A percentile compares a stretch with the other conserved stretches of the same genome.
Conservation (phyloP, 1,140 invertebrate species). For the Hestina assimilis region DNA sequence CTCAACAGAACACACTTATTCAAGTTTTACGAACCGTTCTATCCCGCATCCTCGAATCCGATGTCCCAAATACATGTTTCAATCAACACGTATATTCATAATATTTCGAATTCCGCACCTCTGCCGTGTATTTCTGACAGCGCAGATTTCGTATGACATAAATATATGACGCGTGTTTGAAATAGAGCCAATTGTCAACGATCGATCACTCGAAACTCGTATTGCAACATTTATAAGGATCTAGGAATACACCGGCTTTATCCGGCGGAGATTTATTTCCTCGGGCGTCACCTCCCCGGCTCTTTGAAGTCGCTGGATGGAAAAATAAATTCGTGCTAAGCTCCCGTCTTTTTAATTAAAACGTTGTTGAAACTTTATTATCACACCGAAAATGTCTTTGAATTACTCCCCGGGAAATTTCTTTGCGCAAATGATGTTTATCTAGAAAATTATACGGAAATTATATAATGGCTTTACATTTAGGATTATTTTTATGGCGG, state of each 20-base stretch:
- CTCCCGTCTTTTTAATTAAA: constrained; percentile 67
- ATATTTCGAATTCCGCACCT: not conserved
- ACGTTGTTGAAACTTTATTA: constrained; percentile 43
- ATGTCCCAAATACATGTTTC: constrained; percentile 9
- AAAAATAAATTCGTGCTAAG: constrained; percentile 59
- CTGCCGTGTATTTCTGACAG: not conserved
- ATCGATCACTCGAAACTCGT: not conserved
- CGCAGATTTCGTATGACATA: not conserved
- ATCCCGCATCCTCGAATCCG: not conserved
- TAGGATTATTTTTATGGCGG: not conserved
- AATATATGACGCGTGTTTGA: constrained; percentile 3
- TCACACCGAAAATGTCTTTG: constrained; percentile 34
- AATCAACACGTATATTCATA: constrained; percentile 9
- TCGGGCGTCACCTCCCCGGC: constrained; percentile 54
- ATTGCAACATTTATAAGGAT: constrained; percentile 5
- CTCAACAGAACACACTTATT: constrained; percentile 28
- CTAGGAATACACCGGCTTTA: not conserved
- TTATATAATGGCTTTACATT: constrained; percentile 8
- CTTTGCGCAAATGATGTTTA: constrained; percentile 16
- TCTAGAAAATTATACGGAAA: constrained; percentile 15
- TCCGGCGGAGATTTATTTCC: constrained; percentile 56
- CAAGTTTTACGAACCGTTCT: constrained; percentile 19
- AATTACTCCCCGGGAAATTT: constrained; percentile 15
- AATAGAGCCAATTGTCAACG: constrained; percentile 10
- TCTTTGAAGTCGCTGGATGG: constrained; percentile 67